phyloP scores from a whole-genome alignment of 2,797 vertebrate genomes.

The Passerculus sandwichensis region DNA sequence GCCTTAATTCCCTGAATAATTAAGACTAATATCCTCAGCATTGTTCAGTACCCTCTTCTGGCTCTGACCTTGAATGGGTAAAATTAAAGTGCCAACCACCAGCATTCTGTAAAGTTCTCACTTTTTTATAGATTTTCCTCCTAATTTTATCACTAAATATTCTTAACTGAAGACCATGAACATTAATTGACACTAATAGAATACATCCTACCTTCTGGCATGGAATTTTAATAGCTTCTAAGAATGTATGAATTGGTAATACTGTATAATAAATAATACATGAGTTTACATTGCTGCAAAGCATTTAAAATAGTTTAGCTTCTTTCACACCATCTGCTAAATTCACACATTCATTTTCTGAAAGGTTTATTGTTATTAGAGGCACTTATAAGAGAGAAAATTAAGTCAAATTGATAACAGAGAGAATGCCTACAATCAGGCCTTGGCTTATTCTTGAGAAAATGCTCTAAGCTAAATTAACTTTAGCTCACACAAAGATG shows the following conservation, averaged over 20 bases:
- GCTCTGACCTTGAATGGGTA: background rate
- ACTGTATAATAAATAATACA: conserved; percentile 42
- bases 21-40: background rate
- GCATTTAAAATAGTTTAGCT: conserved; percentile 1
- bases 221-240: conserved; percentile 9
- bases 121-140: conserved; percentile 15
- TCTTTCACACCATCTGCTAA: conserved; percentile 36
- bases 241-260: conserved; percentile 7
- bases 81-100: background rate
- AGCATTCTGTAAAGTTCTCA: background rate
- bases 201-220: conserved; percentile 8
- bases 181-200: conserved; percentile 25
- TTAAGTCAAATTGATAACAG: conserved; percentile 39
- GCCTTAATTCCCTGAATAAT: conserved; percentile 9
- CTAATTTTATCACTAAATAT: background rate
- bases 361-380: conserved; percentile 44
- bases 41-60: background rate
- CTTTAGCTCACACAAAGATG: conserved; percentile 13
- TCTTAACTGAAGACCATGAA: background rate
- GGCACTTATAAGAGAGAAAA: conserved; percentile 30
- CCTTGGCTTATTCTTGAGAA: conserved; percentile 16
- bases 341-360: conserved; percentile 31
- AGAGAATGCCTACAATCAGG: conserved; percentile 24
- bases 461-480: conserved; percentile 48
- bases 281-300: conserved; percentile 37